Evolutionary conservation across 2,888 invertebrate genomes (phyloP), one percentile per base, ranked within the genome.

Genomic region (Subacronicta megacephala): DNA sequence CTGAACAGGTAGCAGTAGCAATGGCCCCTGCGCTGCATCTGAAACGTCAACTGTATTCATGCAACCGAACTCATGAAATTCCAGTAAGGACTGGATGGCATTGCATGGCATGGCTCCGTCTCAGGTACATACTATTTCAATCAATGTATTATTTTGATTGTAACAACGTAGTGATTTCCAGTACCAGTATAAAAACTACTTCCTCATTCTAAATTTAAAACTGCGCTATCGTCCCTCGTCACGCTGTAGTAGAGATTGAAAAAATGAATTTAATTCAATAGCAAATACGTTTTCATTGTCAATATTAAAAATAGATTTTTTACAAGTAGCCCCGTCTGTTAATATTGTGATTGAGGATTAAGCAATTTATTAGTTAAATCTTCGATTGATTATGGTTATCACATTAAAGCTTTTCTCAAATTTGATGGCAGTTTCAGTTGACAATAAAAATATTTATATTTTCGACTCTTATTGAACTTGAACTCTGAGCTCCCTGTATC

Each of bases 201-300:
- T 84, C 82, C 83, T 82, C 37, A 67, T 76, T 83, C 81, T 83
- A 82, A 78, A 82, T 66, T 80, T 81, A 77, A 69, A 62, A 10
- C 47, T 47, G 45, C 62, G 69, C 67, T 70, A 74, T 73, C 77
- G 88, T 78, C 86, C 82, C 81, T 87, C 84, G 82, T 77, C 82
- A 83, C 81, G 85, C 75, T 82, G 56, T 72, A 69, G 61, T 81
- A 78, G 74, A 73, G 55, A 78, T 62, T 60, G 49, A 76, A 79
- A 78, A 76, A 78, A 67, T 58, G n/a, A 15, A 57, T 31, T 29
- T 15, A 68, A 56, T 68, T 59, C 58, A 49, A 18, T 44, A 56
- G 36, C n/a, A 7, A 31, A 7, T 52, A 7, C 23, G 52, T 47
- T 63, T 67, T 63, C 67, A 18, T 46, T 7, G 12, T 16, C n/a